Evolutionary conservation across 2,797 vertebrate genomes (phyloP), one percentile per base, ranked within the genome.

Genomic region (Antennarius maculatus): DNA sequence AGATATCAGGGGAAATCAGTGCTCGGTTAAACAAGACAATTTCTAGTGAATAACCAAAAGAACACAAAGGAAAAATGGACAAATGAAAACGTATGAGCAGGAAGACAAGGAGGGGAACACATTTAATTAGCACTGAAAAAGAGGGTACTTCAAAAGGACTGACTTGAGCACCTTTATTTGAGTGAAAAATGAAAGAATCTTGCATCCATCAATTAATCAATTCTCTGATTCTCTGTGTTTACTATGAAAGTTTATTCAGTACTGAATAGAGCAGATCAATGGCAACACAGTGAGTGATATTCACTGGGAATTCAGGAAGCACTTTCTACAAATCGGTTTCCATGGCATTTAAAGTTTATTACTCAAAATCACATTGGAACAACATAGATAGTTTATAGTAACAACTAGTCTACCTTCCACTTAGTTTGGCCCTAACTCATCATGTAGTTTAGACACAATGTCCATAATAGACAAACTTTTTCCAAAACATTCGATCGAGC

Each of bases 91-190:
- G 18, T 76, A 68, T 57, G 8, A 58, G 37, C n/a, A 54, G 52
- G 12, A 15, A 60, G 15, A 54, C 29, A 70, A 54, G 42, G 6
- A 34, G 1, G 39, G 29, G 52, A 51, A 18, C 2, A 11, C 54
- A 14, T 47, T 67, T 51, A 12, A 12, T 42, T 42, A 27, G 49
- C 16, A 14, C 0, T 72, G 54, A 70, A 56, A 65, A 49, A 4
- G 52, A 76, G 17, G 51, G 15, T 29, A 27, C 23, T 59, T 63
- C 45, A 54, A 2, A 46, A 41, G 66, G 11, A 42, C 29, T 64
- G 8, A 39, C 34, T 82, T 81, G 58, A 63, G 56, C 59, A 54
- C n/a, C 77, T 63, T 81, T 49, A 67, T 59, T 76, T 55, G 54
- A 66, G 0, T 1, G 41, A 57, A 74, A 66, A 79, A 52, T 63